Conservation (phyloP, 2,797 vertebrate species). For the Gallirallus australis region DNA sequence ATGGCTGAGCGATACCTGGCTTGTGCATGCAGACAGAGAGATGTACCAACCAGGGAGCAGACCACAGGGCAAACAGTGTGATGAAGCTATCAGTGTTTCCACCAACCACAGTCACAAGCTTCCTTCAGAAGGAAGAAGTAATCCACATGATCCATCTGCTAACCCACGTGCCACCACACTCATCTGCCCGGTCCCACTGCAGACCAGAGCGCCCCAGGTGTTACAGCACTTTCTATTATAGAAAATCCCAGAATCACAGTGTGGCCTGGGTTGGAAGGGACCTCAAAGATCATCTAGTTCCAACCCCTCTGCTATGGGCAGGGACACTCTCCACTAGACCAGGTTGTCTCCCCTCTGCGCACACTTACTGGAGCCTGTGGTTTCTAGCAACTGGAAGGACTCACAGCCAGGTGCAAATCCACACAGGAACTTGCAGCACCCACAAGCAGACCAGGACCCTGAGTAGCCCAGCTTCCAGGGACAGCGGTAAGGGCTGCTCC, state of each 20-base stretch:
- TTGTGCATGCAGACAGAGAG: not conserved
- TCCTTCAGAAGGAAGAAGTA: not conserved
- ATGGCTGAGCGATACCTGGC: accelerated
- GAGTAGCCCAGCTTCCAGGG: not conserved
- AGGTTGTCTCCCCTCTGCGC: not conserved
- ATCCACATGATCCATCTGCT: not conserved
- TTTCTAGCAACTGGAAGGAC: not conserved
- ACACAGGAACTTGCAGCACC: not conserved
- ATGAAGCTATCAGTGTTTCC: not conserved
- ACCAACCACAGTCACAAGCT: not conserved
- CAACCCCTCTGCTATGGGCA: too few relatives aligned
- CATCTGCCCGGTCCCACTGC: not conserved
- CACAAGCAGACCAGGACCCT: not conserved
- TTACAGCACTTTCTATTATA: too few relatives aligned
- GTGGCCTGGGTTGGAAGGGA: too few relatives aligned
- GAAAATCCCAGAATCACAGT: too few relatives aligned
- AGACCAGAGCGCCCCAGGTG: not conserved
- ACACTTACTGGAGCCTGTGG: not conserved
- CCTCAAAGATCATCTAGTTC: too few relatives aligned
- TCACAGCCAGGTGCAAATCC: not conserved
- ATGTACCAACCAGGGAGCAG: not conserved
- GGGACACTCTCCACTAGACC: too few relatives aligned
- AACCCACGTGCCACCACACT: not conserved
- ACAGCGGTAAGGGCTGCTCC: not conserved
- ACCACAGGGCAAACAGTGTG: accelerated